Percentiles rank a stretch among this genome's conserved stretches.
phyloP scores from a whole-genome alignment of 2,113 vertebrate species.

The Meleagris gallopavo region DNA sequence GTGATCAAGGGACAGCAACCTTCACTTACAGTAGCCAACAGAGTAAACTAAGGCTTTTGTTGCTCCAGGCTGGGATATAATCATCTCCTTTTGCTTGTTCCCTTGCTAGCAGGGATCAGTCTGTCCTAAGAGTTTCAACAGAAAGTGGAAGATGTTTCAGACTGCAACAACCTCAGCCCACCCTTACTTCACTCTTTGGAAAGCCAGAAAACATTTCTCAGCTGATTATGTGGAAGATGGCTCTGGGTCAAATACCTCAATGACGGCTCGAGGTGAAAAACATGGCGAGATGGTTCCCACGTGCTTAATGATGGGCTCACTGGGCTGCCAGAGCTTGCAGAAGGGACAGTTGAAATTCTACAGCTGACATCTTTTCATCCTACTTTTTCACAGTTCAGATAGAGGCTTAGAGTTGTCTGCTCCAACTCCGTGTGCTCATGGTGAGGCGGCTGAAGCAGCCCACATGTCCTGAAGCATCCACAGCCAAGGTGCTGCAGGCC shows the following conservation, averaged over 20 bases:
- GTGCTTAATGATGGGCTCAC: accelerated
- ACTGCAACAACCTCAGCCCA: neutral
- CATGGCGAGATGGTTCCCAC: neutral
- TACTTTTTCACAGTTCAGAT: neutral
- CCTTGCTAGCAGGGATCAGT: neutral
- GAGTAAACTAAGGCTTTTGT: constrained; percentile 17
- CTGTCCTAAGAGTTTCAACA: neutral
- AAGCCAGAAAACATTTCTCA: neutral
- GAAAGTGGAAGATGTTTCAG: neutral
- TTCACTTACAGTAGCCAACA: neutral
- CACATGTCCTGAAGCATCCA: neutral
- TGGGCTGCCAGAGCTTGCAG: neutral
- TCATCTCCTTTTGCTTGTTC: neutral
- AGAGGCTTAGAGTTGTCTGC: neutral
- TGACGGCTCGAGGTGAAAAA: neutral
- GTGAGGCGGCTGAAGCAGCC: neutral
- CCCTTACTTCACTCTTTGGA: neutral
- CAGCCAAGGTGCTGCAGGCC: accelerated
- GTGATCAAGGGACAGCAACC: neutral
- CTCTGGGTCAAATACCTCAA: neutral
- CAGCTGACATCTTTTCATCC: neutral
- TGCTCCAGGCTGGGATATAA: neutral
- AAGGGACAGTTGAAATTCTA: neutral
- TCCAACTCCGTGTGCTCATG: neutral
- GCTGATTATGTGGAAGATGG: neutral